Percentiles rank a stretch among this genome's conserved stretches.
phyloP scores from a whole-genome alignment of 2,113 vertebrate species.

The Chaetura pelagica region DNA sequence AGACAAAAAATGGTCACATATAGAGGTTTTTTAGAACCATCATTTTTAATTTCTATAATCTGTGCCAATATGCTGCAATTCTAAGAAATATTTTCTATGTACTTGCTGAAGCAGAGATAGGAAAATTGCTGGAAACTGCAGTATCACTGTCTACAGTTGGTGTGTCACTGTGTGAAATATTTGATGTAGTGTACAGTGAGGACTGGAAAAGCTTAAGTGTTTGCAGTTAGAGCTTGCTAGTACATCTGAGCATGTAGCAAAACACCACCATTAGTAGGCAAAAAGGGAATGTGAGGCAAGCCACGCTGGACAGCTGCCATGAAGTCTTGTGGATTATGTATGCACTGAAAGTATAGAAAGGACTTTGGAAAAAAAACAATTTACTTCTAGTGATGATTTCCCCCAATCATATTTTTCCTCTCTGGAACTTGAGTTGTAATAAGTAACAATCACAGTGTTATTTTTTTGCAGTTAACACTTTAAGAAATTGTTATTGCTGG shows the following conservation, averaged over 20 bases:
- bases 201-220: not conserved
- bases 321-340: not conserved
- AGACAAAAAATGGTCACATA: not conserved
- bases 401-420: not conserved
- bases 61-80: not conserved
- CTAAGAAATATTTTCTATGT: not conserved
- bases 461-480: not conserved
- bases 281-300: not conserved
- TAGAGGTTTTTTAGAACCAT: not conserved
- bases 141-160: not conserved
- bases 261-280: not conserved
- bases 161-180: not conserved
- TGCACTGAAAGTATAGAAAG: not conserved
- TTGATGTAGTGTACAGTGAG: not conserved
- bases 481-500: not conserved
- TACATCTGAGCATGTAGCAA: not conserved
- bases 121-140: not conserved
- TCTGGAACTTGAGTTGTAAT: not conserved
- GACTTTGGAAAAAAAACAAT: not conserved
- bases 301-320: not conserved
- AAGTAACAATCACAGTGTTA: not conserved
- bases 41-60: not conserved
- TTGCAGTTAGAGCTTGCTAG: not conserved
- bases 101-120: not conserved
- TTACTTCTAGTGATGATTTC: not conserved